phyloP scores from a whole-genome alignment of 2,797 vertebrate species.

The Sardinella longiceps region DNA sequence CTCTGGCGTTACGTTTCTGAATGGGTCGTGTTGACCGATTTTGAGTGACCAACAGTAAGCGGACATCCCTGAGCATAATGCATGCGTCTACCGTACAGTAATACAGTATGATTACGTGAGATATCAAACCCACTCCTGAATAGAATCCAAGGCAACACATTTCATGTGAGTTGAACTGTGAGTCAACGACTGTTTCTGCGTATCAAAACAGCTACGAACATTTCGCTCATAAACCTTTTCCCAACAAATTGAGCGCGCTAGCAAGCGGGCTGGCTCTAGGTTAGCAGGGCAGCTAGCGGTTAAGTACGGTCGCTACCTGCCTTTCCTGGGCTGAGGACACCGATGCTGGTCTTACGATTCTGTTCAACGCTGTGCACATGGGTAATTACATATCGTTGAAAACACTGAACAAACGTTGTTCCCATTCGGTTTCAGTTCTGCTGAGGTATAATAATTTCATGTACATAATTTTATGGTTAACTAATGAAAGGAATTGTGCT shows the following conservation, averaged over 20 bases:
- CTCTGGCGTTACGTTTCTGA: not conserved
- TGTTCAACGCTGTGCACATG: not conserved
- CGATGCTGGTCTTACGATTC: not conserved
- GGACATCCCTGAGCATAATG: slow-evolving; percentile 6
- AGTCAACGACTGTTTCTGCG: not conserved
- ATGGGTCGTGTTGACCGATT: not conserved
- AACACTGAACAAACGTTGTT: not conserved
- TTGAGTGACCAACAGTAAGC: not conserved
- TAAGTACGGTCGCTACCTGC: slow-evolving; percentile 2
- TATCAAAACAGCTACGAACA: not conserved
- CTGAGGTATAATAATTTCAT: not conserved
- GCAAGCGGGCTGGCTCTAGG: not conserved
- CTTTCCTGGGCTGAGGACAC: not conserved
- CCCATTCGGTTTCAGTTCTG: not conserved
- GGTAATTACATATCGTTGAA: not conserved
- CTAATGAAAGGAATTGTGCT: not conserved
- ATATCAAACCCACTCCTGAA: not conserved
- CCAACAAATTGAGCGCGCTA: not conserved
- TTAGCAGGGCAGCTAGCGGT: slow-evolving; percentile 15
- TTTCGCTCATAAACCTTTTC: not conserved
- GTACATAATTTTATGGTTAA: not conserved
- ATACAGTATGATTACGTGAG: slow-evolving; percentile 4
- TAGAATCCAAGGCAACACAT: not conserved
- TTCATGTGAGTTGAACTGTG: not conserved
- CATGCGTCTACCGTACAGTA: slow-evolving; percentile 10